Evolutionary conservation across 2,797 vertebrate genomes (phyloP), one percentile per base, ranked within the genome.

Genomic region (Pelobates cultripes): DNA sequence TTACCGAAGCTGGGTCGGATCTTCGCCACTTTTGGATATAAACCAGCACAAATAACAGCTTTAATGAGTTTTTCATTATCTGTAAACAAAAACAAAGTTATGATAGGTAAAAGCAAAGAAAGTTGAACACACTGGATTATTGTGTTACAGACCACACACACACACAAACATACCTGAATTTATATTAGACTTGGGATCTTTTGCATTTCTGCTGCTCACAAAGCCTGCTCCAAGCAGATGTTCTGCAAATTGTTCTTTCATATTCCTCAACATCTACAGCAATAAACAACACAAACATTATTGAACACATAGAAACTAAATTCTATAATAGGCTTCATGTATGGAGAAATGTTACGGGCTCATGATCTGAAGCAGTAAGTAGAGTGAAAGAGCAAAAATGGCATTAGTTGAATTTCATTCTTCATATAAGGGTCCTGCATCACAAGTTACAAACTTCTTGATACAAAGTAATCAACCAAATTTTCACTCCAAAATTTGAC

Each of bases 1-100:
- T 95, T 98, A 91, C 94, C 95, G 89, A 93, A 92, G 85, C 93
- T 95, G 12, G 95, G 94, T 78, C 94, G 93, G 85, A 99, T 97
- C 93, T 95, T 99, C 77, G 98, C 98, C 87, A 99, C 98, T 91
- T 99, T 99, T 1, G 98, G 98, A 89, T 99, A 99, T 76, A 99
- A 92, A 7, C 98, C 98, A 17, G 98, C 98, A 74, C 97, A 99
- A 78, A 99, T 98, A 84, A 99, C 97, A 0, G 98, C 98, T 90
- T 99, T 99, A 84, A 99, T 95, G 87, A 99, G 90, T 91, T 98
- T 99, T 89, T 99, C 97, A 60, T 99, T 99, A 84, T 95, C 98
- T 99, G 90, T 44, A 70, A 71, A 63, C 14, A 79, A 72, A n/a
- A 64, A 5, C n/a, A 43, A 76, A 73, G 86, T 13, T 85, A 84